Conservation (phyloP, 2,888 invertebrate genomes). For the Platycheirus albimanus region DNA sequence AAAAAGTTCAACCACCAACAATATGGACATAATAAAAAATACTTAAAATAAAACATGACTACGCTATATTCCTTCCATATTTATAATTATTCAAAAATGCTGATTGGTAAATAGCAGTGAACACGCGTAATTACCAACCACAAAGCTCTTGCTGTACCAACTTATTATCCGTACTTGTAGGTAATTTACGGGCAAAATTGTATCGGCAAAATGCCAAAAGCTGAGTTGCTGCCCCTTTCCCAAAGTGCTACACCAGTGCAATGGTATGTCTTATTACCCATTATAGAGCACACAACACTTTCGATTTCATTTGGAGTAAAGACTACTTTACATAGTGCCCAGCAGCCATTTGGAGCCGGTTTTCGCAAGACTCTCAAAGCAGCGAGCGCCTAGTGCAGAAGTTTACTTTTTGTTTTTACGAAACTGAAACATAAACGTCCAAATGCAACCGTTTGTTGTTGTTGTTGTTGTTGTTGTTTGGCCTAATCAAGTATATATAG, state of each 20-base stretch:
- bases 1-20: no score
- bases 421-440: slow-evolving; percentile 14
- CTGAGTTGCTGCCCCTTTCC: not conserved
- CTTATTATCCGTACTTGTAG: not conserved
- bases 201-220: slow-evolving; percentile 23
- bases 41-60: no score
- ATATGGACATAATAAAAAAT: no score
- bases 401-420: no score
- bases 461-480: no score
- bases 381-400: slow-evolving; percentile 29
- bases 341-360: slow-evolving; percentile 47
- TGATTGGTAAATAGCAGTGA: slow-evolving; percentile 12
- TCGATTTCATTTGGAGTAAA: slow-evolving; percentile 58
- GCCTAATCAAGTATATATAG: slow-evolving; percentile 48
- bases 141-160: slow-evolving; percentile 10
- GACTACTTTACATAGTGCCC: slow-evolving; percentile 27
- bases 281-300: slow-evolving; percentile 65
- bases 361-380: slow-evolving; percentile 29
- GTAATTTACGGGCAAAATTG: slow-evolving; percentile 20
- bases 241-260: not conserved
- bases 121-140: slow-evolving; percentile 33
- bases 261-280: slow-evolving; percentile 26
- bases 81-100: no score
- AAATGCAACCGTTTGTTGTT: slow-evolving; percentile 39
- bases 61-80: no score